A percentile compares a stretch with the other conserved stretches of the same genome.
Evolutionary conservation across 2,113 vertebrate genomes (phyloP).

Genomic region (Loxodonta africana): DNA sequence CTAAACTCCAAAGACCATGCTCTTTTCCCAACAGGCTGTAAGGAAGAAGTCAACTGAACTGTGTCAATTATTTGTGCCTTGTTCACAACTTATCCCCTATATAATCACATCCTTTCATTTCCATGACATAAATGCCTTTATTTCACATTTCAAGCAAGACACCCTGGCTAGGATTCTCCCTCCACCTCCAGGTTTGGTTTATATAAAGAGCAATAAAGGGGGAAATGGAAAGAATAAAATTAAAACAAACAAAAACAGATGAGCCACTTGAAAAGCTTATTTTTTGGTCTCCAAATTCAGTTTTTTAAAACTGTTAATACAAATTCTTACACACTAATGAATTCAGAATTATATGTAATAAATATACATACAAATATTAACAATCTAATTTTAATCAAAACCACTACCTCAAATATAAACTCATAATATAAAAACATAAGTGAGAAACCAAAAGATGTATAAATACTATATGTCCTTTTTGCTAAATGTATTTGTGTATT

Average conservation of each 20-base stretch:
- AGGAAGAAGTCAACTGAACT: background rate
- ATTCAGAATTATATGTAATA: constrained; percentile 47
- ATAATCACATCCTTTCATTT: background rate
- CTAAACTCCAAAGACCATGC: background rate
- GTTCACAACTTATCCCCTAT: background rate
- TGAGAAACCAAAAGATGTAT: background rate
- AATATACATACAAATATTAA: constrained; percentile 24
- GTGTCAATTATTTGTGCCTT: background rate
- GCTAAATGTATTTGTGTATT: constrained; percentile 35
- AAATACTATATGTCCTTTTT: constrained; percentile 29
- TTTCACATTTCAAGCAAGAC: constrained; percentile 16
- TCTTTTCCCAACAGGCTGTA: background rate
- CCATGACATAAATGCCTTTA: background rate
- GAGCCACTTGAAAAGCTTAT: background rate
- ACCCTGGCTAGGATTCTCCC: constrained; percentile 23
- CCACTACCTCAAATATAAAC: background rate
- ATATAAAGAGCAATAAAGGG: background rate
- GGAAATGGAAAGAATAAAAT: background rate
- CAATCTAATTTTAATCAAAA: constrained; percentile 46
- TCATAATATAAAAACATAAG: background rate
- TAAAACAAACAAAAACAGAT: constrained; percentile 21
- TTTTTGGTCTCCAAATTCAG: constrained; percentile 12
- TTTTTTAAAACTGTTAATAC: background rate
- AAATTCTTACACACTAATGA: constrained; percentile 4
- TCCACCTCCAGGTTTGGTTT: background rate